These are phyloP conservation scores for Diaperis boleti DNA, from an alignment of 2,888 invertebrate species.

Conservation along the genomic window DNA sequence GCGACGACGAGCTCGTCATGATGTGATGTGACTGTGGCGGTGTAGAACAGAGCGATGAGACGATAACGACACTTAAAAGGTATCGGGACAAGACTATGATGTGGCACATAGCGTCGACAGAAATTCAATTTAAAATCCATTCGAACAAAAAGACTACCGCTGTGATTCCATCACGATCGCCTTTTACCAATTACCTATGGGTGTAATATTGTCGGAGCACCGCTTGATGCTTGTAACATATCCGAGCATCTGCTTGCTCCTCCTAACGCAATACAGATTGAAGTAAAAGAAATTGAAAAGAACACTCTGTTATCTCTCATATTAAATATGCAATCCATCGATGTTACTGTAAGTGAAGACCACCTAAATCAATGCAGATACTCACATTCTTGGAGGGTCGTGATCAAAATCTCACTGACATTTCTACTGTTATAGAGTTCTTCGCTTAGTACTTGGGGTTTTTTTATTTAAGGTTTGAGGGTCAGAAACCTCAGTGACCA, in stretches of 20 bases:
- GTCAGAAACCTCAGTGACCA: too few species aligned
- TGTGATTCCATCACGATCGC: slow-evolving; percentile 63
- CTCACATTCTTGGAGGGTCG: too few species aligned
- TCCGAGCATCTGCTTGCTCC: slow-evolving; percentile 17
- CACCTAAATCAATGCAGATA: too few species aligned
- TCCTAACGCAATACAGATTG: slow-evolving; percentile 5
- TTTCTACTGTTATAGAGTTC: too few species aligned
- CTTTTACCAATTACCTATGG: slow-evolving; percentile 62
- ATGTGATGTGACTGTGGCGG: slow-evolving; percentile 49
- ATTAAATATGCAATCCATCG: too few species aligned
- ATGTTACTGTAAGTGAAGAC: too few species aligned
- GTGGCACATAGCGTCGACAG: slow-evolving; percentile 54
- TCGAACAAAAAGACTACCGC: slow-evolving; percentile 62
- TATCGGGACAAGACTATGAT: slow-evolving; percentile 57
- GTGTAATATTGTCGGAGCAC: slow-evolving; percentile 50
- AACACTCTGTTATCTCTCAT: too few species aligned
- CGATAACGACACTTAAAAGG: slow-evolving; percentile 59
- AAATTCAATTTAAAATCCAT: slow-evolving; percentile 63
- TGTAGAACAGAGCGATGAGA: slow-evolving; percentile 49
- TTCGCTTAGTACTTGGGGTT: too few species aligned
- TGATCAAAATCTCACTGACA: too few species aligned
- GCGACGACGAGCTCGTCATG: slow-evolving; percentile 41
- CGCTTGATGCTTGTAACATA: slow-evolving; percentile 25
- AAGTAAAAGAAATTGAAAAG: slow-evolving; percentile 1
- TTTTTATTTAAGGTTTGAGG: too few species aligned